Evolutionary conservation across 2,113 vertebrate genomes (phyloP), one percentile per base, ranked within the genome.

Genomic region (Noctilio leporinus): DNA sequence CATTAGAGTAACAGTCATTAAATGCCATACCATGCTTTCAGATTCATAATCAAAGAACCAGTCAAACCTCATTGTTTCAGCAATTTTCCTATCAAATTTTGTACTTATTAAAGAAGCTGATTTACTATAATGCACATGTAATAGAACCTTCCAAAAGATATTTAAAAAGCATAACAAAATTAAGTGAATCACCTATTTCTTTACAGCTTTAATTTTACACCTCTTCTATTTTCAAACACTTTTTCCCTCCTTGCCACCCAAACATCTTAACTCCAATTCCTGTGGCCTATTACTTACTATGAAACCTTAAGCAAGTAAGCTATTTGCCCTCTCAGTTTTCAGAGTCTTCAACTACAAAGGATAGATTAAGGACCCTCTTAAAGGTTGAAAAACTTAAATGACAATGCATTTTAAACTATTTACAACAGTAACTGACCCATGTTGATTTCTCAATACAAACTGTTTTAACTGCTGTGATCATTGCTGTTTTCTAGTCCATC

Each of bases 1-100:
- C 12, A 86, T 81, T 35, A 75, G 26, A 9, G 28, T 86, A 49
- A 94, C 5, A 83, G 69, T 96, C 70, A 95, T 83, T 59, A 95
- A 93, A 96, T 84, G 51, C 7, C 22, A 80, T 43, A 93, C 47
- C 51, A 96, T 91, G 80, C 51, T 94, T 93, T 94, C 53, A 82
- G 64, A 64, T 20, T 95, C 86, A 81, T 84, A 92, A 87, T 76
- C n/a, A 94, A 84, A 95, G 55, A 95, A 80, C 64, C 9, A 70
- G 30, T 89, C 64, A 72, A 86, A 24, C 3, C 1, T 92, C 47
- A 80, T 12, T 72, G 17, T 86, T 82, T 12, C 40, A 86, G 10
- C 35, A 76, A 75, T 91, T 72, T 95, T 87, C 76, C 65, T 88
- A 91, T 35, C 65, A 95, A 85, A 91, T 89, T 87, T 43, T 26